Conservation (phyloP, 2,113 vertebrate species). For the Plecotus auritus region DNA sequence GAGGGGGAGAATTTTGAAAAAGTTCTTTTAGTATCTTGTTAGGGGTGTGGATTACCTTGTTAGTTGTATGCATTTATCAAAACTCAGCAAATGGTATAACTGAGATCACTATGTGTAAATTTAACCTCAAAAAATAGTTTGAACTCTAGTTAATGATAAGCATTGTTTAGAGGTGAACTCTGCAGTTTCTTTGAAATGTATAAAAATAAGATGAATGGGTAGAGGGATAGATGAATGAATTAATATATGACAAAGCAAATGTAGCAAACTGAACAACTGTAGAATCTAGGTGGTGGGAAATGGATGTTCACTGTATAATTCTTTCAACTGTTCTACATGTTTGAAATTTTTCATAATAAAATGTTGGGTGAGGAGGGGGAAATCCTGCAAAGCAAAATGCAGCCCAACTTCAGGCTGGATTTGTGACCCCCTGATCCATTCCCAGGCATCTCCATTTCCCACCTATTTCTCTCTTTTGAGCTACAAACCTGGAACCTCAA, state of each 20-base stretch:
- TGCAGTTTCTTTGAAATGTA: neutral
- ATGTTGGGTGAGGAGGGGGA: neutral
- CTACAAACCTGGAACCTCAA: neutral
- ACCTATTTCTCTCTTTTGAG: neutral
- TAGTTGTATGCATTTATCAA: neutral
- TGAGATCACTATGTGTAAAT: conserved; percentile 11
- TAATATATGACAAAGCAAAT: neutral
- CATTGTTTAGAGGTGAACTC: neutral
- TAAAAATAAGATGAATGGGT: neutral
- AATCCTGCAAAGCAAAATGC: neutral
- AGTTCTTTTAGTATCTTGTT: neutral
- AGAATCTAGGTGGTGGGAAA: neutral
- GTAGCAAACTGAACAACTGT: neutral
- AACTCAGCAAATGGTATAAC: neutral
- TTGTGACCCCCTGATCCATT: neutral
- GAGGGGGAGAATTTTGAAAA: neutral
- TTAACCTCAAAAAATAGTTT: neutral
- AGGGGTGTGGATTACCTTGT: neutral
- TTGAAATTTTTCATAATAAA: neutral
- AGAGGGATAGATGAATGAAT: neutral
- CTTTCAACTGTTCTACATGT: neutral
- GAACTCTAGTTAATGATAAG: neutral
- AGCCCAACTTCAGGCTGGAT: neutral
- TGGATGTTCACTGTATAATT: neutral
- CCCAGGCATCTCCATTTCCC: neutral